Evolutionary conservation across 92 coral and sea anemone species (phyloP), one percentile per base, ranked within the genome.

Genomic region (Anthopleura xanthogrammica): DNA sequence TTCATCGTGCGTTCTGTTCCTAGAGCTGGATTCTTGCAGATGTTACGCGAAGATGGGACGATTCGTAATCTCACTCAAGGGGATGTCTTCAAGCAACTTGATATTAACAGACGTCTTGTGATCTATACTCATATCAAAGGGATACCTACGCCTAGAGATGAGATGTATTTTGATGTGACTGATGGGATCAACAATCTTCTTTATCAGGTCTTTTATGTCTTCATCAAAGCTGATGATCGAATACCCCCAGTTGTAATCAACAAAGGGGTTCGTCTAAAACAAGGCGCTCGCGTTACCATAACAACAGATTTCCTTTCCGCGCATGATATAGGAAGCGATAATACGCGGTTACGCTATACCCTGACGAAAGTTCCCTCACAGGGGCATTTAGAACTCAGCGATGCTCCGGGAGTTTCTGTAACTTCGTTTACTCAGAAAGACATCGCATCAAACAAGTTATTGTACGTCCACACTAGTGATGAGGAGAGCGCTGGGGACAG

Each of bases 371-470:
- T 91, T 42, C 99, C 99, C 29, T 76, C 80, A 16, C 94, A 92
- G 77, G 99, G 99, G 23, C 95, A 85, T 43, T 85, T 97, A 76
- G 98, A 92, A 52, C 89, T 90, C 79, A 64, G 78, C 5, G 97
- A 89, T 36, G 74, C 79, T 16, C 99, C 99, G 20, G 88, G 90
- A 17, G 71, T 83, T 22, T 88, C 85, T 17, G 77, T 97, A 19
- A 79, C 79, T 11, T 85, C 91, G 12, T 97, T 97, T 75, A 88
- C 92, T 4, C 99, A 97, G 82, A 89, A 92, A 48, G 94, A 94
- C 42, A 78, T 97, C 66, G 99, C 99, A 57, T 94, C 92, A 9
- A 95, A 97, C 81, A 97, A 91, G 83, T 88, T 97, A n/a, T 82
- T 86, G 39, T 97, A 97, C 76, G 87, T 97, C 16, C 99, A 94